Conservation (phyloP, 2,888 invertebrate genomes). For the Metacarcinus magister region DNA sequence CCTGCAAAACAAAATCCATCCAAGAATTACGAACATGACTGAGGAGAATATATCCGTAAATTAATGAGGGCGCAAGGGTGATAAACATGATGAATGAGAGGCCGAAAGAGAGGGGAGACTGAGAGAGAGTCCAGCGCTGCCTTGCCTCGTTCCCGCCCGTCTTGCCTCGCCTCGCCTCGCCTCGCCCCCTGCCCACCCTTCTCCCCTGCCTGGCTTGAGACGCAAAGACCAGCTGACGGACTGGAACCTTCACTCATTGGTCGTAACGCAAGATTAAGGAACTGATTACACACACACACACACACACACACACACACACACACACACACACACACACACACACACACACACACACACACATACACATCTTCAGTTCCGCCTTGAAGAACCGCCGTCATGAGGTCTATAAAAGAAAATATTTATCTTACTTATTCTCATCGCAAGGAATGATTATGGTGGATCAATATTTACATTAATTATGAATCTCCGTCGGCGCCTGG, state of each 20-base stretch:
- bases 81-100: constrained; percentile 47
- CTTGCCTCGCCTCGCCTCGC: not conserved
- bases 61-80: constrained; percentile 8
- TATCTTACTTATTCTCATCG: not conserved
- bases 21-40: constrained; percentile 9
- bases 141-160: not conserved
- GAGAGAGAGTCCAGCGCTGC: not conserved
- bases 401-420: too few species aligned
- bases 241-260: not conserved
- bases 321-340: not conserved
- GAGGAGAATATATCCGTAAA: not conserved
- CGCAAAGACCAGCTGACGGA: not conserved
- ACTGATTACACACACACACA: not conserved
- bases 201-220: not conserved
- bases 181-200: not conserved
- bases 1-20: not conserved
- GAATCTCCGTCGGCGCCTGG: constrained; percentile 3
- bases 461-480: not conserved
- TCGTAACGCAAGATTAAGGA: not conserved
- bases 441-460: not conserved
- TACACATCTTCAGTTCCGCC: not conserved
- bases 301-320: not conserved
- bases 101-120: constrained; percentile 30
- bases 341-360: not conserved
- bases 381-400: too few species aligned